These are phyloP conservation scores for Capreolus pygargus DNA, from an alignment of 2,113 vertebrate species.

Conservation along the genomic window DNA sequence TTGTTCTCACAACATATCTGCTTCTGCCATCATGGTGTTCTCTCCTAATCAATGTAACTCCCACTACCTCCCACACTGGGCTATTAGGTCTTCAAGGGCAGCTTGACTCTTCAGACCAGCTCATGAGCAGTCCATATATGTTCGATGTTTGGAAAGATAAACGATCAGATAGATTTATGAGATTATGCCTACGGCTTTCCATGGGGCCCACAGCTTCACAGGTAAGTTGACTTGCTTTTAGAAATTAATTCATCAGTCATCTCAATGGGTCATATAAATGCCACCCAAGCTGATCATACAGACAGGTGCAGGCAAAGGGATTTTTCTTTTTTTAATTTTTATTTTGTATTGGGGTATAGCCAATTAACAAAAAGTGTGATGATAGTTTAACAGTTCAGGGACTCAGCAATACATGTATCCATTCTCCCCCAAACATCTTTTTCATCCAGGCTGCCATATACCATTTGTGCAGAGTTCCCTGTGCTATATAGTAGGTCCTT, in stretches of 20 bases:
- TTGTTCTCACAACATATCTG: neutral
- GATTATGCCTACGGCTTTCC: neutral
- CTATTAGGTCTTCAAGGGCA: neutral
- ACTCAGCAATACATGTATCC: neutral
- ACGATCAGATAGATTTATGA: neutral
- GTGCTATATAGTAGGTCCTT: neutral
- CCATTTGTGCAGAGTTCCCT: neutral
- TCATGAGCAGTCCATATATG: neutral
- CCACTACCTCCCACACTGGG: no score
- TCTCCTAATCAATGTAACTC: neutral
- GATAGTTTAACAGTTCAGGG: neutral
- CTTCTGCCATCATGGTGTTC: accelerated
- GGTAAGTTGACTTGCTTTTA: neutral
- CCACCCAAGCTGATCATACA: neutral
- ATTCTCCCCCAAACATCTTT: neutral
- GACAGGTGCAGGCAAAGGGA: neutral
- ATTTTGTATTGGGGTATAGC: neutral
- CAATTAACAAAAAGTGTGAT: neutral
- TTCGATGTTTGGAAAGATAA: neutral
- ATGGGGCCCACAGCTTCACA: neutral
- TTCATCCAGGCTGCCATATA: neutral
- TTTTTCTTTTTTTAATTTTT: neutral
- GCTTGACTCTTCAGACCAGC: no score
- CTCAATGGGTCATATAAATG: neutral
- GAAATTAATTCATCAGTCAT: neutral